These are phyloP conservation scores for Drosophila triauraria DNA, from an alignment of 1,140 invertebrate genomes.

Conservation along the genomic window DNA sequence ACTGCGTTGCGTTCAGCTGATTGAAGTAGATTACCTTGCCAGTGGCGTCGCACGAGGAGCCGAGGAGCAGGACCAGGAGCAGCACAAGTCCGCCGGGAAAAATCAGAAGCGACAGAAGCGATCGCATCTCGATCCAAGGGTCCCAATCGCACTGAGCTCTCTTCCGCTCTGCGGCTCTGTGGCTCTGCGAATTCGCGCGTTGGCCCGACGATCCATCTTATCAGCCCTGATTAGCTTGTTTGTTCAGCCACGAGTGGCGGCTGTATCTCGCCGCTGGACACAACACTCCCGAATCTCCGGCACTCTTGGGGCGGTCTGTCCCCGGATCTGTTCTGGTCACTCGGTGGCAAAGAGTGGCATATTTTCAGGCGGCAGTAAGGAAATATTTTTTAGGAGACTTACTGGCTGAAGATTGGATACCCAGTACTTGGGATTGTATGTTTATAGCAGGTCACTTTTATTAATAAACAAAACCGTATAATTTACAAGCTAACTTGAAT, in stretches of 20 bases:
- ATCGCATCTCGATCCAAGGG: constrained; percentile 39
- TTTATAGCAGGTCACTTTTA: neutral
- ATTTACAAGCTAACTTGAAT: neutral
- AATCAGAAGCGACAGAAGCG: neutral
- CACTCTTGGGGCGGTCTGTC: no score
- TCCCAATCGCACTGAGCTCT: constrained; percentile 28
- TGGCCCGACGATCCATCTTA: constrained; percentile 32
- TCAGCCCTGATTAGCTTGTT: constrained; percentile 40
- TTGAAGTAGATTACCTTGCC: constrained; percentile 70
- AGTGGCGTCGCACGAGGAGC: constrained; percentile 1
- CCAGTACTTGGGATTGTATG: no score
- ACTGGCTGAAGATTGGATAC: neutral
- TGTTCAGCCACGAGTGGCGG: constrained; percentile 9
- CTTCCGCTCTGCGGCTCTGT: neutral
- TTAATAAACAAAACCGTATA: no score
- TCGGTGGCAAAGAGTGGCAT: neutral
- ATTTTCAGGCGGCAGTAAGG: constrained; percentile 8
- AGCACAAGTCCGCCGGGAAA: neutral
- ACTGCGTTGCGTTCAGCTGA: constrained; percentile 12
- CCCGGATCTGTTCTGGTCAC: neutral
- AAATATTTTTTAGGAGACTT: neutral
- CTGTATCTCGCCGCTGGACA: constrained; percentile 3
- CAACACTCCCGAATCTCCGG: neutral
- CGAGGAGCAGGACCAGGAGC: constrained; percentile 9
- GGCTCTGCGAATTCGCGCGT: neutral